A percentile compares a stretch with the other conserved stretches of the same genome.
Evolutionary conservation across 2,797 vertebrate species (phyloP).

Genomic region (Bradypodion pumilum): DNA sequence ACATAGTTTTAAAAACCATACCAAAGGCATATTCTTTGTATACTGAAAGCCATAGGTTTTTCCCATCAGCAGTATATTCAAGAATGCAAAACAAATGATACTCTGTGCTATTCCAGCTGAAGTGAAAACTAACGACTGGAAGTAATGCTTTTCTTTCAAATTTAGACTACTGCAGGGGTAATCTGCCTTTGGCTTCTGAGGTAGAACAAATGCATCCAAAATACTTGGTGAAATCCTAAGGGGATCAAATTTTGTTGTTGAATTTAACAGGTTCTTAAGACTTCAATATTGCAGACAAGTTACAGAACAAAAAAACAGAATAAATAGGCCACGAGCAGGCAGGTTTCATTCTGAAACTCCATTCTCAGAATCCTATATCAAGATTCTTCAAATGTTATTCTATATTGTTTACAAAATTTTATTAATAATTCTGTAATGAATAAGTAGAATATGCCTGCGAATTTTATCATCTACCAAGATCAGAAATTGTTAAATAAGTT

Average conservation of each 20-base stretch:
- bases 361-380: neutral
- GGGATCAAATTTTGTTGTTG: neutral
- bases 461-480: neutral
- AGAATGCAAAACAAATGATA: neutral
- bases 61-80: neutral
- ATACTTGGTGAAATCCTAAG: neutral
- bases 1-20: neutral
- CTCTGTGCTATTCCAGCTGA: neutral
- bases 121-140: neutral
- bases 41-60: neutral
- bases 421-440: neutral
- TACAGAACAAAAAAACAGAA: neutral
- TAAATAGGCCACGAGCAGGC: neutral
- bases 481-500: too few species aligned
- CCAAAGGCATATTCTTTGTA: accelerated
- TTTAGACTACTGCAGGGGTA: neutral
- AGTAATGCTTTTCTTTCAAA: accelerated
- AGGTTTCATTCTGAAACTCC: conserved; percentile 4
- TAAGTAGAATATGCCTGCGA: neutral
- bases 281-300: neutral
- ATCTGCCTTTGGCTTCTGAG: neutral
- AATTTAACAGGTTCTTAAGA: neutral
- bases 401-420: neutral
- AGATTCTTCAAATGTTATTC: neutral
- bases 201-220: neutral